Conservation (phyloP, 2,888 invertebrate species). For the Euspilapteryx auroguttella region DNA sequence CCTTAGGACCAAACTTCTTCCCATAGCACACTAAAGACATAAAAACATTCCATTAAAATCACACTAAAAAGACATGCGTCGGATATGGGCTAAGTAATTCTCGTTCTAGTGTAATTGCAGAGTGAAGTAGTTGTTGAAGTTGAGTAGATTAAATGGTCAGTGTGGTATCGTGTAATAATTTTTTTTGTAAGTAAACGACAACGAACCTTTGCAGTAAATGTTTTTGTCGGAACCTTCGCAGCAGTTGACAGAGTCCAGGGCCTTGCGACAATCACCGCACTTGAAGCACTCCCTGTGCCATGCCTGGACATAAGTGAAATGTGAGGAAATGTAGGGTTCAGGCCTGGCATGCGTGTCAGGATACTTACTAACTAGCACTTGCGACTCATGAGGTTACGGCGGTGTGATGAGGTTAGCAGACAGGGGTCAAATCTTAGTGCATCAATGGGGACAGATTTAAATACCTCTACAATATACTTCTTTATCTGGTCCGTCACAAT, state of each 20-base stretch:
- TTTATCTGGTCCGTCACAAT: slow-evolving; percentile 91
- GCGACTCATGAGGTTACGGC: too few relatives aligned
- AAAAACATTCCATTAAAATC: slow-evolving; percentile 26
- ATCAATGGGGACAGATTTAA: slow-evolving; percentile 9
- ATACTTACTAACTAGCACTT: background rate
- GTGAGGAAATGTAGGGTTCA: slow-evolving; percentile 26
- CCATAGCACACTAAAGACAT: slow-evolving; percentile 84
- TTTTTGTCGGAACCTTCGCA: slow-evolving; percentile 94
- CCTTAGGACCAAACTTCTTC: slow-evolving; percentile 96
- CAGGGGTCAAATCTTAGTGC: background rate
- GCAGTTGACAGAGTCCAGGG: slow-evolving; percentile 88
- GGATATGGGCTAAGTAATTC: too few relatives aligned
- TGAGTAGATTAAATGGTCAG: too few relatives aligned
- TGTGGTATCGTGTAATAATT: too few relatives aligned
- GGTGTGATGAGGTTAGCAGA: slow-evolving; percentile 1
- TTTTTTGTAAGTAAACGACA: too few relatives aligned
- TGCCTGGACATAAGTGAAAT: slow-evolving; percentile 65
- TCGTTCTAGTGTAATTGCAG: too few relatives aligned
- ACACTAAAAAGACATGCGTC: too few relatives aligned
- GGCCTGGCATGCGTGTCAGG: slow-evolving; percentile 28
- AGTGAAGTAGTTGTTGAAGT: too few relatives aligned
- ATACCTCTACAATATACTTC: slow-evolving; percentile 92
- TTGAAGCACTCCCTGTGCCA: slow-evolving; percentile 95
- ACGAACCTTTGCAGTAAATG: slow-evolving; percentile 94
- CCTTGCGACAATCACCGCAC: slow-evolving; percentile 84